phyloP scores from a whole-genome alignment of 2,797 vertebrate species.

The Rhabdophis nuchalis region DNA sequence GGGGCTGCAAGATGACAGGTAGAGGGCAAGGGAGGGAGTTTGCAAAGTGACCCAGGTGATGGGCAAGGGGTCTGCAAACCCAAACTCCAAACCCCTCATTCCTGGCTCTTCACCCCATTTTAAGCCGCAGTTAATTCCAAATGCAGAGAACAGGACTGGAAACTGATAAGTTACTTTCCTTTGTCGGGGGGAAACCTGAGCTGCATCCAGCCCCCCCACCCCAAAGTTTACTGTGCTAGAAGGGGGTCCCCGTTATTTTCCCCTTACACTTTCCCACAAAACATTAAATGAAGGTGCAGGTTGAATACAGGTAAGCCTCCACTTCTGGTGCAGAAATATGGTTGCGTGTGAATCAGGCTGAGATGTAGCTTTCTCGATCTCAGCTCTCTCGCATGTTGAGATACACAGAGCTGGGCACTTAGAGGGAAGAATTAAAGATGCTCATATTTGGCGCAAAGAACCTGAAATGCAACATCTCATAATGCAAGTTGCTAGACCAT shows the following conservation, averaged over 20 bases:
- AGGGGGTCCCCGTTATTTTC: too few relatives aligned
- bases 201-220: too few relatives aligned
- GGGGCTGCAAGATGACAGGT: too few relatives aligned
- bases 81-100: too few relatives aligned
- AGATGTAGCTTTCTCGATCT: background rate
- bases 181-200: too few relatives aligned
- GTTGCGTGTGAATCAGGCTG: background rate
- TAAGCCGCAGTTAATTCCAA: background rate
- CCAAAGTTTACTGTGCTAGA: too few relatives aligned
- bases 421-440: background rate
- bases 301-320: background rate
- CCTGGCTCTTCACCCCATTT: background rate
- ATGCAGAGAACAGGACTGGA: background rate
- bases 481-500: background rate
- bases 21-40: background rate
- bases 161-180: background rate
- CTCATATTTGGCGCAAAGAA: background rate
- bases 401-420: background rate
- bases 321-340: background rate
- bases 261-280: too few relatives aligned
- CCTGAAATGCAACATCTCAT: background rate
- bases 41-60: too few relatives aligned
- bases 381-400: background rate
- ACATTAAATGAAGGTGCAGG: background rate
- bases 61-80: background rate